phyloP scores from a whole-genome alignment of 2,797 vertebrate genomes.

The Mormyrops attenuatus region DNA sequence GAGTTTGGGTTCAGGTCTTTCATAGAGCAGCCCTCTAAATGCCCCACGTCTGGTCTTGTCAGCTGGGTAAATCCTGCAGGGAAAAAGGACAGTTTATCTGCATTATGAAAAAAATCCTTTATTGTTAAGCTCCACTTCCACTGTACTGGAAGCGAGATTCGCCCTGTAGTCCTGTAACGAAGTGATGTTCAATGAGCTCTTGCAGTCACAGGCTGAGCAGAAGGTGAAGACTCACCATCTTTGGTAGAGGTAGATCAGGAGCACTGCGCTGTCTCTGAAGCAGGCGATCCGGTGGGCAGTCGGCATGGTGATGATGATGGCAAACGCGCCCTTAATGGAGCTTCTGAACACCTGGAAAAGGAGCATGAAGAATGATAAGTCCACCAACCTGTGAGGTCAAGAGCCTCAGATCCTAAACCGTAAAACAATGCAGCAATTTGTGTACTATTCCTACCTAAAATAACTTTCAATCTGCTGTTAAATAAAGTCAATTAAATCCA shows the following conservation, averaged over 20 bases:
- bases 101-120: neutral
- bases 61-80: constrained; percentile 72
- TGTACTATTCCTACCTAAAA: neutral
- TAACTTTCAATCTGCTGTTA: neutral
- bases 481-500: neutral
- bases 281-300: constrained; percentile 94
- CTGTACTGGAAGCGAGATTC: neutral
- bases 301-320: constrained; percentile 98
- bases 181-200: neutral
- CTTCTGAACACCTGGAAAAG: constrained; percentile 87
- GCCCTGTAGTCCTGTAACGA: neutral
- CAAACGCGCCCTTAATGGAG: constrained; percentile 94
- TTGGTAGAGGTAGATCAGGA: constrained; percentile 96
- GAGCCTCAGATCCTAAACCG: neutral
- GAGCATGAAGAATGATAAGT: neutral
- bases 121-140: neutral
- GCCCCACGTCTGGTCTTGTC: constrained; percentile 80
- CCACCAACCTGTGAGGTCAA: neutral
- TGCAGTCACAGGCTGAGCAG: neutral
- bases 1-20: constrained; percentile 67
- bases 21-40: constrained; percentile 70
- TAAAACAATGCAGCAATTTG: neutral
- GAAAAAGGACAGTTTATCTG: constrained; percentile 6
- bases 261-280: constrained; percentile 93
- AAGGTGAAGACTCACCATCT: constrained; percentile 74